Conservation (phyloP, 2,797 vertebrate species). For the Philypnodon macrostomus region DNA sequence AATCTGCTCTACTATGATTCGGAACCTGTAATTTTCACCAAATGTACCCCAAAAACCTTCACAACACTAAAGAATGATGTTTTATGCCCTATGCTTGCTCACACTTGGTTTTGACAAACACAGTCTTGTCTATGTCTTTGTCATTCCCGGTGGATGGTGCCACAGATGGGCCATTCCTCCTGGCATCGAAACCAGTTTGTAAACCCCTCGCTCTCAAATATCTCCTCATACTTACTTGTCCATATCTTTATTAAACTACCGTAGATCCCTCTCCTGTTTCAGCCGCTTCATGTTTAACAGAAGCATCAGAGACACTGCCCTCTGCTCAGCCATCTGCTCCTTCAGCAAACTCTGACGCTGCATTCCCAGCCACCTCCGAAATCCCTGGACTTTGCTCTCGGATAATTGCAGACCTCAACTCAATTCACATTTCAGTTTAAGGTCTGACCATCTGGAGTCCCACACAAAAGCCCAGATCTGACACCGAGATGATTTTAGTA, state of each 20-base stretch:
- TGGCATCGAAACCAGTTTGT: background rate
- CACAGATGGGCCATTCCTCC: background rate
- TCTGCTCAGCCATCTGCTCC: slow-evolving; percentile 52
- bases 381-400: slow-evolving; percentile 20
- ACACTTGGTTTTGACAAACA: background rate
- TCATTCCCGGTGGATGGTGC: background rate
- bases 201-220: background rate
- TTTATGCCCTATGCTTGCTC: background rate
- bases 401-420: slow-evolving; percentile 6
- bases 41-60: background rate
- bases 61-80: background rate
- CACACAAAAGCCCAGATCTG: slow-evolving; percentile 17
- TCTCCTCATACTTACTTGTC: slow-evolving; percentile 13
- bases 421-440: background rate
- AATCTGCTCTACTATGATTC: background rate
- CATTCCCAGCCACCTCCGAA: slow-evolving; percentile 15
- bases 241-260: slow-evolving; percentile 8
- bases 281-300: slow-evolving; percentile 23
- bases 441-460: slow-evolving; percentile 36
- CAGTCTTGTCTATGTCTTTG: background rate
- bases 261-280: slow-evolving; percentile 10
- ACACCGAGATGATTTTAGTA: slow-evolving; percentile 16
- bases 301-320: slow-evolving; percentile 34
- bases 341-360: slow-evolving; percentile 25
- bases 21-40: background rate